These are phyloP conservation scores for Drosophila nigromelanica DNA, from an alignment of 1,140 invertebrate genomes.

Conservation along the genomic window DNA sequence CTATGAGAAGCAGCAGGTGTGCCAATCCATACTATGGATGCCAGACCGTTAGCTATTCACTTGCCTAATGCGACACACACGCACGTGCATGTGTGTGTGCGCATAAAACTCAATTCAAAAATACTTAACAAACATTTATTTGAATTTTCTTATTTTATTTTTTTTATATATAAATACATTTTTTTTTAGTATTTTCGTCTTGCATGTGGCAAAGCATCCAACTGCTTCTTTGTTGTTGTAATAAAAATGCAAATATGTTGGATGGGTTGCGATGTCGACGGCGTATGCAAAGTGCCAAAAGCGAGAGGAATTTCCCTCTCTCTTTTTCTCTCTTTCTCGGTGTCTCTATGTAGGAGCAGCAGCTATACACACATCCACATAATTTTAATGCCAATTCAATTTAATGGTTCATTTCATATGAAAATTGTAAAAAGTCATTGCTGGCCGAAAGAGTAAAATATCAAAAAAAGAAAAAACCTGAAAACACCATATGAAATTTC, in stretches of 20 bases:
- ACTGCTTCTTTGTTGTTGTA: constrained; percentile 73
- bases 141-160: constrained; percentile 58
- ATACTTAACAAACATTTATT: constrained; percentile 83
- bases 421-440: constrained; percentile 83
- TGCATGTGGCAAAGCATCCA: constrained; percentile 44
- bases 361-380: constrained; percentile 56
- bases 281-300: constrained; percentile 81
- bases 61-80: constrained; percentile 52
- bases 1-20: constrained; percentile 74
- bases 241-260: constrained; percentile 81
- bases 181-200: constrained; percentile 16
- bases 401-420: constrained; percentile 83
- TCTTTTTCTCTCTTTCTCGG: constrained; percentile 16
- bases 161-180: constrained; percentile 25
- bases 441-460: constrained; percentile 66
- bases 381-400: constrained; percentile 83
- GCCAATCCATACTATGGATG: constrained; percentile 32
- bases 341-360: constrained; percentile 26
- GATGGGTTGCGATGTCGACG: constrained; percentile 62
- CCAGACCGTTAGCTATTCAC: constrained; percentile 54
- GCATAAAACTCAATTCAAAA: constrained; percentile 77
- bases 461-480: constrained; percentile 32
- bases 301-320: constrained; percentile 29
- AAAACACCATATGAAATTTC: constrained; percentile 17
- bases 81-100: constrained; percentile 32